These are phyloP conservation scores for Leptobrachium leishanense DNA, from an alignment of 2,113 vertebrate species.

Conservation along the genomic window DNA sequence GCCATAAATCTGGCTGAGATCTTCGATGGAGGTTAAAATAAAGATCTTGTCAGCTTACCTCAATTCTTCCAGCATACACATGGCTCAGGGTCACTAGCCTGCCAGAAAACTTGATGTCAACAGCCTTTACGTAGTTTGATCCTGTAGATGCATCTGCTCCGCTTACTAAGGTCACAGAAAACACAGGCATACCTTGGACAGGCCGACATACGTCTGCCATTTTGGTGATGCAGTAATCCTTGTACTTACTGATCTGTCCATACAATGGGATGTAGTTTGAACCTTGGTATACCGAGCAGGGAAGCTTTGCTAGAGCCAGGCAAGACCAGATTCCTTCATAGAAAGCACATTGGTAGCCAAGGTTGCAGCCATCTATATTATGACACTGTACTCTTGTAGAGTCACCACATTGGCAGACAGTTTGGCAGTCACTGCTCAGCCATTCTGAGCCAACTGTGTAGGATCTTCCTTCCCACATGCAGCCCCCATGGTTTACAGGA, in stretches of 20 bases:
- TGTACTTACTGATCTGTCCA: neutral
- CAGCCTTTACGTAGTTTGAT: neutral
- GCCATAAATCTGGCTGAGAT: neutral
- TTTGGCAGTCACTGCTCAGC: neutral
- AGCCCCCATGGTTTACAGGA: neutral
- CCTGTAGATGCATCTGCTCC: neutral
- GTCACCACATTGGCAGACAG: neutral
- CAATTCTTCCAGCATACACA: neutral
- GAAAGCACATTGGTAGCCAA: neutral
- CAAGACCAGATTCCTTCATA: neutral
- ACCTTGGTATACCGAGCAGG: slow-evolving; percentile 4
- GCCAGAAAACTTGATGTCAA: neutral
- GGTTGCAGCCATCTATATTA: neutral
- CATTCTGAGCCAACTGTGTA: neutral
- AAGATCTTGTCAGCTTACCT: neutral
- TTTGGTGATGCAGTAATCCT: neutral
- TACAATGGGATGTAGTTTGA: neutral
- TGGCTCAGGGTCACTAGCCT: neutral
- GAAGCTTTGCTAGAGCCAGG: neutral
- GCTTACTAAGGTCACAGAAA: neutral
- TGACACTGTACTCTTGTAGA: neutral
- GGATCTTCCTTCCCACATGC: neutral
- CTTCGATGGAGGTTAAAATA: neutral
- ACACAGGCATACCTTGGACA: neutral
- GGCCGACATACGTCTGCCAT: neutral